Percentiles rank a stretch among this genome's conserved stretches.
Conservation (phyloP, 2,113 vertebrate genomes). For the Urocynchramus pylzowi region DNA sequence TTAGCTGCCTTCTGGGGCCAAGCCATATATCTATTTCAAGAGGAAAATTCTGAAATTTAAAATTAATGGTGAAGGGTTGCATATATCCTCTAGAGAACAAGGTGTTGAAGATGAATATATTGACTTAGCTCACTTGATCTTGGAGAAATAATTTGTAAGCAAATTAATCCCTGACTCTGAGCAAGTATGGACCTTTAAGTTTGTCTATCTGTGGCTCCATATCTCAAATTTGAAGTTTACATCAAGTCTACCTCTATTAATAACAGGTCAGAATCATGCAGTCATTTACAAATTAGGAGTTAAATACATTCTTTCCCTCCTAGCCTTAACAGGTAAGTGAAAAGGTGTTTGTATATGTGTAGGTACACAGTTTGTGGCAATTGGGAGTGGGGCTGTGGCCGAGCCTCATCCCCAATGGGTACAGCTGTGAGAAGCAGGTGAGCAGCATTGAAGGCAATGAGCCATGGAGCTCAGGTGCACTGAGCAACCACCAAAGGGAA, state of each 20-base stretch:
- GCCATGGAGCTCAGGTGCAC: not conserved
- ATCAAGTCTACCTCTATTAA: not conserved
- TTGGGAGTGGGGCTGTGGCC: not conserved
- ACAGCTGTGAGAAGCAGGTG: not conserved
- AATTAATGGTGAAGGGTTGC: not conserved
- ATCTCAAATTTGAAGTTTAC: not conserved
- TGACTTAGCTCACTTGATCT: not conserved
- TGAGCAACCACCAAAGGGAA: not conserved
- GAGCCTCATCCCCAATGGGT: not conserved
- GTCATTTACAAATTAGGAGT: not conserved
- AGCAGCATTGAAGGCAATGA: not conserved
- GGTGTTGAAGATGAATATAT: not conserved
- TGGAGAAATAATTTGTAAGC: not conserved
- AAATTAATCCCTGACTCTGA: not conserved
- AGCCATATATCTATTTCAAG: not conserved
- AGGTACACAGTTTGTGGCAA: not conserved
- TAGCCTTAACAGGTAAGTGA: not conserved
- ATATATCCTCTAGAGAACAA: not conserved
- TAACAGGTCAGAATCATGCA: not conserved
- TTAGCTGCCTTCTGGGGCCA: not conserved
- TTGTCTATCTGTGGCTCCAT: not conserved
- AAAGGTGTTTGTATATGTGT: not conserved
- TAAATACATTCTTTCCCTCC: not conserved
- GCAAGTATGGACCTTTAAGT: not conserved
- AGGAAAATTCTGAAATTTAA: not conserved